Base-by-base conservation (phyloP, 2,888 invertebrate genomes). In the Silvanus unidentatus region DNA sequence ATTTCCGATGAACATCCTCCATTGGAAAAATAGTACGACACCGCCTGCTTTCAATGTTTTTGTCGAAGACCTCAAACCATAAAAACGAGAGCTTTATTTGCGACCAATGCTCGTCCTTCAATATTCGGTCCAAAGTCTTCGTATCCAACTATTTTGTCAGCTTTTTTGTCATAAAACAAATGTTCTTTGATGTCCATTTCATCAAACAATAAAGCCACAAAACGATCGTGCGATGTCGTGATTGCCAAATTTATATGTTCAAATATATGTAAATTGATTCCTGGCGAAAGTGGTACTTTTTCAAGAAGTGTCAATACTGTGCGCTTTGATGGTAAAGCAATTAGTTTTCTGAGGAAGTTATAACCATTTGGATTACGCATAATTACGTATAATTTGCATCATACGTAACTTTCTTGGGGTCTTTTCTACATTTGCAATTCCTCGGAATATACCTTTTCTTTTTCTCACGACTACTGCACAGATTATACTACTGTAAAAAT, bases 41-140 rank as follows among this genome's bases (percentile, higher is more conserved):
- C 45, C 12, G 57, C 51, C 39, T 55, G 53, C 35, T 55, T 57
- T 48, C 55, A 57, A 8, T 38, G 39, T n/a, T 13, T 13, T 3
- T 3, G n/a, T n/a, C n/a, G 2, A 5, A 40, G 14, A 2, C 44
- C 44, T 30, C 40, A 40, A 4, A 12, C 9, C 44, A 47, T 47
- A 15, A 47, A 47, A 14, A 45, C 40, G 15, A 47, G 28, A 4
- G 44, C 47, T 39, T 40, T 34, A 32, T 47, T 45, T 6, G 45
- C 45, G 3, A 37, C 5, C 14, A 3, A 16, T 5, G 12, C 34
- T 10, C 14, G 2, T 9, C 6, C 9, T 6, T 2, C 32, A 15
- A 6, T 4, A 6, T 4, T 3, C 3, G 6, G 2, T 8, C 29
- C 16, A 3, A 30, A n/a, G 8, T 40, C 32, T 40, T 40, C 40